Conservation (phyloP, 2,888 invertebrate genomes). For the Leptinotarsa rubiginosa region DNA sequence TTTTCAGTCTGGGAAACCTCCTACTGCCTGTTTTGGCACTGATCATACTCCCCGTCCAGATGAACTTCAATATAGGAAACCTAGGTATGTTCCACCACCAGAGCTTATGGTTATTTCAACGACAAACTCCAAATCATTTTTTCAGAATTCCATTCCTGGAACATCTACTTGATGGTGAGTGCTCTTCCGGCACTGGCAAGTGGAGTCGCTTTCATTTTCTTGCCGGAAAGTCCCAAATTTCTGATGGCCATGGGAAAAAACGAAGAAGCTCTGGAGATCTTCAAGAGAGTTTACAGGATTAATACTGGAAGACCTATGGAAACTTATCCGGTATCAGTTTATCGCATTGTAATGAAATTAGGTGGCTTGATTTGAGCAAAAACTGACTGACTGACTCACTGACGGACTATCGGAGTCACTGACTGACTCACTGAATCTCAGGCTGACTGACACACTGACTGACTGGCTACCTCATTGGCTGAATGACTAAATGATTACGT, state of each 20-base stretch:
- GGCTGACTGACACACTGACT: too few species aligned
- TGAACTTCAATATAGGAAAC: slow-evolving; percentile 44
- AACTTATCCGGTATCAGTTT: slow-evolving; percentile 72
- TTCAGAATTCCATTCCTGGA: slow-evolving; percentile 73
- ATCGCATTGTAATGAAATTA: slow-evolving; percentile 30
- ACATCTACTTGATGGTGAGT: slow-evolving; percentile 72
- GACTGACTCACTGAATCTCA: too few species aligned
- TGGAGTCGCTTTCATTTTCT: slow-evolving; percentile 71
- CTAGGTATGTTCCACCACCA: slow-evolving; percentile 44
- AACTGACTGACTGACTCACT: too few species aligned
- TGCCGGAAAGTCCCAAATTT: slow-evolving; percentile 86
- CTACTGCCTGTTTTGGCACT: slow-evolving; percentile 79
- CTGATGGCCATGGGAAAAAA: slow-evolving; percentile 77
- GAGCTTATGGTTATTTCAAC: neutral
- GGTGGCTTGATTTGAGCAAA: slow-evolving; percentile 43
- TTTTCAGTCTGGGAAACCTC: slow-evolving; percentile 74
- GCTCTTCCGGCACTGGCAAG: slow-evolving; percentile 77
- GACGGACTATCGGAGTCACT: too few species aligned
- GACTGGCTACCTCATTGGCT: too few species aligned
- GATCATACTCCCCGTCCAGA: slow-evolving; percentile 74
- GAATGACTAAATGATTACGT: too few species aligned
- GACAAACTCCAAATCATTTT: slow-evolving; percentile 14
- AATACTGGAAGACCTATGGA: slow-evolving; percentile 75
- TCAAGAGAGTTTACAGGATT: slow-evolving; percentile 73
- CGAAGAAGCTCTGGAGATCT: slow-evolving; percentile 74